Percentiles rank a stretch among this genome's conserved stretches.
phyloP scores from a whole-genome alignment of 2,888 invertebrate species.

The Drosophila fulvimacula region DNA sequence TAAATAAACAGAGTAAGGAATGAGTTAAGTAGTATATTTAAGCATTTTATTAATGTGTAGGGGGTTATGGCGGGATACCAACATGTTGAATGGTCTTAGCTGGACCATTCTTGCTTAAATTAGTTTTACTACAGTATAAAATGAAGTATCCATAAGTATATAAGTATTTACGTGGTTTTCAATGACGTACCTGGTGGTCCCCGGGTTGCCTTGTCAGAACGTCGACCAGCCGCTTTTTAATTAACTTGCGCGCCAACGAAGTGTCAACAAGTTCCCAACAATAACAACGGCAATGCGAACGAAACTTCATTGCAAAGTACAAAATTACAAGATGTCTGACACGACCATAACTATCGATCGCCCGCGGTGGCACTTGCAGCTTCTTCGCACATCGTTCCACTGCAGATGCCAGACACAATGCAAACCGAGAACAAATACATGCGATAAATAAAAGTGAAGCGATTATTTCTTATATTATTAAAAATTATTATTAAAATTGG shows the following conservation, averaged over 20 bases:
- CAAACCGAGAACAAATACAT: conserved; percentile 8
- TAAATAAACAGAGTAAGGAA: background rate
- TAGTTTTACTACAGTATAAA: conserved; percentile 15
- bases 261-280: conserved; percentile 83
- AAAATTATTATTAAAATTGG: too few relatives aligned
- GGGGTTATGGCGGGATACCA: background rate
- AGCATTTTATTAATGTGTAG: background rate
- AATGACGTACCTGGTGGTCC: conserved; percentile 50
- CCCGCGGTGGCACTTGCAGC: conserved; percentile 48
- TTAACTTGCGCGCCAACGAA: conserved; percentile 84
- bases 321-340: conserved; percentile 78
- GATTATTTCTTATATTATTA: too few relatives aligned
- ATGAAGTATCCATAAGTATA: conserved; percentile 18
- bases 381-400: conserved; percentile 7
- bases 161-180: conserved; percentile 22
- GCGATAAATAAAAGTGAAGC: background rate
- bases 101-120: conserved; percentile 1
- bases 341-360: conserved; percentile 76
- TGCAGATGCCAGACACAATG: conserved; percentile 16
- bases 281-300: conserved; percentile 40
- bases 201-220: conserved; percentile 12
- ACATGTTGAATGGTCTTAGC: background rate
- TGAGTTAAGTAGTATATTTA: too few relatives aligned
- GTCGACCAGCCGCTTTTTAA: conserved; percentile 67
- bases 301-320: conserved; percentile 50